Evolutionary conservation across 2,113 vertebrate genomes (phyloP).

Genomic region (Odobenus rosmarus): DNA sequence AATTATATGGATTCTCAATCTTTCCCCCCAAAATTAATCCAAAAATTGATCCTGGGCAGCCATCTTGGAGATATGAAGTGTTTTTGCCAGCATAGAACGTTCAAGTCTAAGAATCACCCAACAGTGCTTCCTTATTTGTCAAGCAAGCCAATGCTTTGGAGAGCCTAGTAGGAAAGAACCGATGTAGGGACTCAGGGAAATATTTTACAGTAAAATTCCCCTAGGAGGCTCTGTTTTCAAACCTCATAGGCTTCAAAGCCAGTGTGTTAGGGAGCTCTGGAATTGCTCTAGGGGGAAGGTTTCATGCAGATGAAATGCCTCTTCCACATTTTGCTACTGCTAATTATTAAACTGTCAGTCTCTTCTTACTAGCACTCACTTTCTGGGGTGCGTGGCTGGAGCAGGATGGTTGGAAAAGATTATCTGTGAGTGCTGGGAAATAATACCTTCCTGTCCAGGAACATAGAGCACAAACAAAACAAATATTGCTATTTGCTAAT

Average conservation of each 20-base stretch:
- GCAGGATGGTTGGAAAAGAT: conserved; percentile 4
- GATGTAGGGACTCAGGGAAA: neutral
- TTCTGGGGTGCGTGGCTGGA: neutral
- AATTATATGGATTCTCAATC: neutral
- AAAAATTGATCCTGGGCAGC: neutral
- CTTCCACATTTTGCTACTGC: conserved; percentile 37
- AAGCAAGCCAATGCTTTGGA: neutral
- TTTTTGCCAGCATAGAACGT: neutral
- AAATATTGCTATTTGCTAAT: neutral
- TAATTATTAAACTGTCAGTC: conserved; percentile 20
- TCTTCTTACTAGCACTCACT: neutral
- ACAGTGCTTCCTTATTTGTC: neutral
- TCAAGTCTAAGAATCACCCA: neutral
- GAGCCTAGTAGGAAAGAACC: neutral
- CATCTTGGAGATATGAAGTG: neutral
- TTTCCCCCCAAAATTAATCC: neutral
- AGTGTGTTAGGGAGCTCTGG: neutral
- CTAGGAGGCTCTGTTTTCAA: conserved; percentile 19
- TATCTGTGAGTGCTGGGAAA: neutral
- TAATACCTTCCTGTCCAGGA: neutral
- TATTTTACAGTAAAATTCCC: neutral
- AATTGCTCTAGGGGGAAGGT: neutral
- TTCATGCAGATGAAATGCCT: conserved; percentile 26
- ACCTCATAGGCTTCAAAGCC: conserved; percentile 11
- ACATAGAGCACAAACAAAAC: neutral